These are phyloP conservation scores for Bombus difficillimus DNA, from an alignment of 1,140 invertebrate species.

Conservation along the genomic window DNA sequence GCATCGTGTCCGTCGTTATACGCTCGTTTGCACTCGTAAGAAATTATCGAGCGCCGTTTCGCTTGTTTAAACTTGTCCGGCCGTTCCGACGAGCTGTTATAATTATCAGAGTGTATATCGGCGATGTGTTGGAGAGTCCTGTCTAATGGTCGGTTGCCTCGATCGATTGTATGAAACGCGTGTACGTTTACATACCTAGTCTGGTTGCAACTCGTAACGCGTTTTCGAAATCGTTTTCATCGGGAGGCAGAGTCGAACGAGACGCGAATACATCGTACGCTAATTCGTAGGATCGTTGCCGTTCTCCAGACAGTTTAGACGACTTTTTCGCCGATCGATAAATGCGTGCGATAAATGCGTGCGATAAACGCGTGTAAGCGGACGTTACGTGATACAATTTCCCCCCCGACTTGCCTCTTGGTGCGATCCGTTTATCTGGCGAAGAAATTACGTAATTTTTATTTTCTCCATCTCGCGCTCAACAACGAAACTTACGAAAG, in stretches of 20 bases:
- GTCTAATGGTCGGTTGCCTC: neutral
- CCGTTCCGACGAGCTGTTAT: neutral
- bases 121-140: neutral
- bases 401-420: neutral
- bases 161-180: neutral
- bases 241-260: too few relatives aligned
- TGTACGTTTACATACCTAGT: neutral
- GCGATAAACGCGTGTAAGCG: too few relatives aligned
- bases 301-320: too few relatives aligned
- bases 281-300: neutral
- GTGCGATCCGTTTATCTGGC: neutral
- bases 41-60: neutral
- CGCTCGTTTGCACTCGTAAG: neutral
- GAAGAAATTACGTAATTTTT: neutral
- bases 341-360: neutral
- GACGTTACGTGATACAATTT: neutral
- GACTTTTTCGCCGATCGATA: neutral
- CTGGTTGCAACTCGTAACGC: too few relatives aligned
- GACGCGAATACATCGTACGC: too few relatives aligned
- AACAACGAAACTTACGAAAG: neutral
- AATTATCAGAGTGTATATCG: neutral
- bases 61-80: neutral
- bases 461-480: neutral
- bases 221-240: too few relatives aligned
- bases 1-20: neutral